These are phyloP conservation scores for Rhodophaea formosa DNA, from an alignment of 2,888 invertebrate species.

Conservation along the genomic window DNA sequence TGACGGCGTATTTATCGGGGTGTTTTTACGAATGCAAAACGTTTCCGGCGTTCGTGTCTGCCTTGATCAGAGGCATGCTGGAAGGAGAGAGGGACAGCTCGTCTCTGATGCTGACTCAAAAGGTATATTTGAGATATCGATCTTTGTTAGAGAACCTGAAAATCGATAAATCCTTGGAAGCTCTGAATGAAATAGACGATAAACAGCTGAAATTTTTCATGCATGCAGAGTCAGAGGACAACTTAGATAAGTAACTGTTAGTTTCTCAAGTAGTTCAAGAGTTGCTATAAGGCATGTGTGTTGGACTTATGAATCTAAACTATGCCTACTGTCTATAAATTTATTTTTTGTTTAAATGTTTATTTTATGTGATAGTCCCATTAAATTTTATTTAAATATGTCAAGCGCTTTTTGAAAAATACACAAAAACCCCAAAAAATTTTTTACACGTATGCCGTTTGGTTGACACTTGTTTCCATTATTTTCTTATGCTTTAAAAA, in stretches of 20 bases:
- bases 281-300: no score
- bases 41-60: not conserved
- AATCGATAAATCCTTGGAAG: not conserved
- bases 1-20: constrained; percentile 34
- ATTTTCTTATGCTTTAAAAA: no score
- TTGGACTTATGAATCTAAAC: no score
- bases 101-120: not conserved
- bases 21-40: constrained; percentile 22
- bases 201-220: constrained; percentile 14
- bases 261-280: no score
- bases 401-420: no score
- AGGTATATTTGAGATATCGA: not conserved
- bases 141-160: not conserved
- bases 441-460: no score
- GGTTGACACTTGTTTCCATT: no score
- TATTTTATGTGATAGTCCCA: no score
- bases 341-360: no score
- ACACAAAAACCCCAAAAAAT: no score
- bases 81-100: not conserved
- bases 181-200: not conserved
- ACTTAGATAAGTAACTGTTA: not conserved
- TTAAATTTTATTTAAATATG: no score
- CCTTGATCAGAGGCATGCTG: constrained; percentile 6
- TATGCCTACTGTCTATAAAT: no score
- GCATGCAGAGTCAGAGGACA: not conserved